Base-by-base conservation (phyloP, 2,888 invertebrate genomes). In the Machimus rusticus region DNA sequence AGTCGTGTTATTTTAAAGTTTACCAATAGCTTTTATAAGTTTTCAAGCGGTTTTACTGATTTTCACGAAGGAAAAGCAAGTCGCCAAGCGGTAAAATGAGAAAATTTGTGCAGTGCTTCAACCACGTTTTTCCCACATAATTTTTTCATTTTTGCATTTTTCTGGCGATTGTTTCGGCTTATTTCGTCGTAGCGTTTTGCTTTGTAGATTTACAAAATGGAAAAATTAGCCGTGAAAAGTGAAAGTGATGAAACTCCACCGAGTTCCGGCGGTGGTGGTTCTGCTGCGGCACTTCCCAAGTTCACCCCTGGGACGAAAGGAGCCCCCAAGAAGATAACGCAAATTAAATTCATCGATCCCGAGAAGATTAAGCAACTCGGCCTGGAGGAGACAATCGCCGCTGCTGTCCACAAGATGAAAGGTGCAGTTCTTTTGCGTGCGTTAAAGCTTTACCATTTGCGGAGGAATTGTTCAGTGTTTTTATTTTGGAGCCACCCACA, bases 321-420 rank as follows among this genome's bases (percentile, higher is more conserved):
- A 39, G 43, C 39, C 23, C 39, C 78, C 4, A 78, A 57, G 39
- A 51, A 57, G 16, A 66, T 86, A 57, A 79, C 78, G 9, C 51
- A 78, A 12, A 78, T 86, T 1, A 28, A 23, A 16, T 37, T 34
- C 19, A 57, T 86, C 37, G 78, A 78, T 78, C 57, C 78, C 12
- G 66, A 78, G 12, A 93, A 92, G 88, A 89, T 93, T 1, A 90
- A 91, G 84, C 88, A 90, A 43, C 89, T 91, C 2, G 92, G 93
- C 8, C 87, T 93, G 34, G 91, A 91, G 88, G 88, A 91, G 1
- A 90, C 91, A 88, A 90, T 92, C 51, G 91, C 91, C 14, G 91
- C 91, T 86, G 92, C 91, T 3, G 88, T 92, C 0, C 90, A 90
- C 46, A 92, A 89, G 39, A 51, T 88, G 16, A 89, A 88, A 19